phyloP scores from a whole-genome alignment of 2,888 invertebrate genomes.

The Apotomis betuletana region DNA sequence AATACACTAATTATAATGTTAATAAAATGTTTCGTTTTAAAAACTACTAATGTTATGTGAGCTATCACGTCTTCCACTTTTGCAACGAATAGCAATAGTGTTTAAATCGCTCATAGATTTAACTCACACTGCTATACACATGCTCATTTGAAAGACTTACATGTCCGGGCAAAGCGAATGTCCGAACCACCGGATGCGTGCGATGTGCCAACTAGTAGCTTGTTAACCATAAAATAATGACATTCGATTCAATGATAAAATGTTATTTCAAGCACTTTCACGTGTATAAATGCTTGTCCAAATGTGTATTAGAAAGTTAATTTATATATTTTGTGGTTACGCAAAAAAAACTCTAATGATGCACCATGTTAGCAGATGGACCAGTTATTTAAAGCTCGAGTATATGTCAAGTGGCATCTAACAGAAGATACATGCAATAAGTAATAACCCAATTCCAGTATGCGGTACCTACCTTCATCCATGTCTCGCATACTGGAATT shows the following conservation, averaged over 20 bases:
- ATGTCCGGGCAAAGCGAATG: conserved; percentile 1
- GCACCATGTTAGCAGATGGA: neutral
- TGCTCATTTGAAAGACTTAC: neutral
- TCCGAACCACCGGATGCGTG: neutral
- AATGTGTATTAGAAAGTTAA: neutral
- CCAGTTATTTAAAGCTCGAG: conserved; percentile 25
- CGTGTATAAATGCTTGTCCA: neutral
- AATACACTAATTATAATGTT: neutral
- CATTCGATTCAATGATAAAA: conserved; percentile 5
- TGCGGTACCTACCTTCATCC: too few species aligned
- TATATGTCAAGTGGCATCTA: conserved; percentile 52
- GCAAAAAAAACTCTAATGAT: neutral
- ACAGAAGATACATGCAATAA: conserved; percentile 41
- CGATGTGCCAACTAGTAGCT: conserved; percentile 11
- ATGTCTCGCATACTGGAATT: too few species aligned
- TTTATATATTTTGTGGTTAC: neutral
- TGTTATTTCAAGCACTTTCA: neutral
- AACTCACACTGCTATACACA: neutral
- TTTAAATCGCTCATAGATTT: neutral
- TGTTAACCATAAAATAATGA: conserved; percentile 4
- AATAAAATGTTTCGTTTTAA: too few species aligned
- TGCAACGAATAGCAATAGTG: neutral
- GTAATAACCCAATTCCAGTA: neutral
- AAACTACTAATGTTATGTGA: too few species aligned
- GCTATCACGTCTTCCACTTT: too few species aligned